Evolutionary conservation across 2,797 vertebrate species (phyloP).

Genomic region (Melanotaenia nigrans): DNA sequence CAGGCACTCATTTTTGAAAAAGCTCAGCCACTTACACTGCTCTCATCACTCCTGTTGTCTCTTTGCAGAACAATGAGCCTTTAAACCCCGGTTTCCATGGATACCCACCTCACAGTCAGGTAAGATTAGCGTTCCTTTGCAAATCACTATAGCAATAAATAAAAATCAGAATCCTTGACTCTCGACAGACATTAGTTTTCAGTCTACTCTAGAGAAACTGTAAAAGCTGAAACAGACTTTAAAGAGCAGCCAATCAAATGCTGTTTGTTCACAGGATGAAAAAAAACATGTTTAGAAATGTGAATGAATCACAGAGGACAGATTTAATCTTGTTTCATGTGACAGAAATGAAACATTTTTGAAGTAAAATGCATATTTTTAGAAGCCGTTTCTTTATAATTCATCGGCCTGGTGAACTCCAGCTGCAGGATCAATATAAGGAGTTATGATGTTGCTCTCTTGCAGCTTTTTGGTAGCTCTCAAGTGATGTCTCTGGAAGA

Average conservation of each 20-base stretch:
- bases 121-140: slow-evolving; percentile 73
- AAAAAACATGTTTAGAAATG: neutral
- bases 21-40: slow-evolving; percentile 48
- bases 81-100: slow-evolving; percentile 94
- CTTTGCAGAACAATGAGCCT: slow-evolving; percentile 90
- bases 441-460: slow-evolving; percentile 7
- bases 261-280: neutral
- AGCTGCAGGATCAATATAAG: neutral
- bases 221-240: neutral
- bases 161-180: slow-evolving; percentile 25
- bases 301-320: too few relatives aligned
- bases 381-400: neutral
- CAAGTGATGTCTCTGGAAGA: slow-evolving; percentile 44
- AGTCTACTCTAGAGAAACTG: neutral
- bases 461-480: slow-evolving; percentile 4
- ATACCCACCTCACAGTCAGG: slow-evolving; percentile 91
- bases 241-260: neutral
- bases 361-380: neutral
- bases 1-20: slow-evolving; percentile 43
- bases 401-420: neutral
- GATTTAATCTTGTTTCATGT: neutral
- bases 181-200: neutral
- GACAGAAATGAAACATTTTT: neutral
- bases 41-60: slow-evolving; percentile 74
- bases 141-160: slow-evolving; percentile 39